Evolutionary conservation across 2,113 vertebrate genomes (phyloP).

Genomic region (Thomomys bottae): DNA sequence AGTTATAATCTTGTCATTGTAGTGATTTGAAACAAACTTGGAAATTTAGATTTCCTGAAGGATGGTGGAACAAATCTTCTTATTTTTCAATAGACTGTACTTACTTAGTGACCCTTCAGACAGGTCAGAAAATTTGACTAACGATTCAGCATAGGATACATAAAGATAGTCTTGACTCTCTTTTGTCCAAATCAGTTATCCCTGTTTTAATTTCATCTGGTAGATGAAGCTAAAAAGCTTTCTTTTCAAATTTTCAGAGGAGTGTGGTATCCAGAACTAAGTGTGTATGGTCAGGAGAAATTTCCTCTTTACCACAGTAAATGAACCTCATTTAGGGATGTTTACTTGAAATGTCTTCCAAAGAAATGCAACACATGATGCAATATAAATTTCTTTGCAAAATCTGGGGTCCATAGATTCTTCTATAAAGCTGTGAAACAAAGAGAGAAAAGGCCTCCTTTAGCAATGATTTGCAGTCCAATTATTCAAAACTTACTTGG

Average conservation of each 20-base stretch:
- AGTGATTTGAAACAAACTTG: conserved; percentile 31
- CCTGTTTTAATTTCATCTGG: neutral
- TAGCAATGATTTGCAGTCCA: neutral
- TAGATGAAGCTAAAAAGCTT: neutral
- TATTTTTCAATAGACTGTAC: neutral
- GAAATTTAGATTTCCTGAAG: conserved; percentile 18
- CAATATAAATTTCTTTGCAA: neutral
- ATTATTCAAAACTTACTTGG: neutral
- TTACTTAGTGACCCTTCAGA: neutral
- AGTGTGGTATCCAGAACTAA: neutral
- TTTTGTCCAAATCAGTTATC: neutral
- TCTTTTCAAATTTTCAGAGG: neutral
- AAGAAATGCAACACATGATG: neutral
- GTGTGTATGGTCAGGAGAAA: neutral
- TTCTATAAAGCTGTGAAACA: neutral
- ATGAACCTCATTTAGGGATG: neutral
- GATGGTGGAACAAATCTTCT: neutral
- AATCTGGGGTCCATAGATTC: neutral
- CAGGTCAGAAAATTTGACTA: neutral
- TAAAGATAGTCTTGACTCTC: neutral
- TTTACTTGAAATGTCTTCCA: neutral
- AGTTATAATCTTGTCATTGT: neutral
- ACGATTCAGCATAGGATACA: neutral
- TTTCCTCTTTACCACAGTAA: neutral
- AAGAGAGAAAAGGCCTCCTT: neutral